Base-by-base conservation (phyloP, 2,113 vertebrate genomes). In the Takifugu bimaculatus region DNA sequence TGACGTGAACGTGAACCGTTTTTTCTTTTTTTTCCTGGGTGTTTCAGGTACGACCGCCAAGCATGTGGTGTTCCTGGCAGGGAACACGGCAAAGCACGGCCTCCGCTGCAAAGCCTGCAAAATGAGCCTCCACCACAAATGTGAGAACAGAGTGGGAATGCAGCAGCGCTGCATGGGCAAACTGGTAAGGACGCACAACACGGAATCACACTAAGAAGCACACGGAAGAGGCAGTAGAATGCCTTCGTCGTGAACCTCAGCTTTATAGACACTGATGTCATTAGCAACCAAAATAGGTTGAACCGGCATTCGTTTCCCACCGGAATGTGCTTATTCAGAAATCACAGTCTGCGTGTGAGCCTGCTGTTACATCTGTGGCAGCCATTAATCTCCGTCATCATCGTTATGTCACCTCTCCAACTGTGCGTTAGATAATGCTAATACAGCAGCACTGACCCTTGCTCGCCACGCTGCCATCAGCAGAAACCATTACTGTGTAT, bases 81-180 rank as follows among this genome's bases (percentile, higher is more conserved):
- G 95, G 75, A 93, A 91, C 61, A 96, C 93, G 0, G 91, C 94
- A 2, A 98, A 98, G 72, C 94, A 97, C 0, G 97, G 97, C 20
- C 93, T 99, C 52, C 95, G 97, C 68, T 99, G 97, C 60, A 98
- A 98, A 89, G 95, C 95, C 70, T 99, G 97, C 76, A 99, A 99
- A 87, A 96, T 99, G 96, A 98, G 96, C 86, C 92, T 98, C 82
- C 97, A 99, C 75, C 95, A 99, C 88, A 98, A 94, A 85, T 99
- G 97, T 74, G 86, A 91, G 57, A 94, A 95, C 1, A 91, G 93
- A 29, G 92, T 94, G 0, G 91, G 92, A 54, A 39, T 11, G 35
- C 91, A 92, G 60, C 96, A 98, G 84, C 93, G 91, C 3, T 99
- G 97, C 89, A 94, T 97, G 95, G 97, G 96, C 54, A 99, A 99